Evolutionary conservation across 1,140 invertebrate species (phyloP).

Genomic region (Gryllus bimaculatus): DNA sequence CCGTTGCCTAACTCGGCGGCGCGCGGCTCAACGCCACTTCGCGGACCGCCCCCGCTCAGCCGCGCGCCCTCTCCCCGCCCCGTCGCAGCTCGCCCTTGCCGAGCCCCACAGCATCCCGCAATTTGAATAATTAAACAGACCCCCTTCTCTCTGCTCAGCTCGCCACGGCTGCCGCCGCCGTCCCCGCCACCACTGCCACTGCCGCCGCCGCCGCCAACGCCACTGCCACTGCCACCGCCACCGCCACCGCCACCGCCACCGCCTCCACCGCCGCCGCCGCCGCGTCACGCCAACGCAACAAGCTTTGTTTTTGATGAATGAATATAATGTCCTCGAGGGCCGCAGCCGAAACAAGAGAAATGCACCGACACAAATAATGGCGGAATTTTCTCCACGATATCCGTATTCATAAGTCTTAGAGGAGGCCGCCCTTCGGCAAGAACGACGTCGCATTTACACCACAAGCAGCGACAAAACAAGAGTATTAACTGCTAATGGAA

Average conservation of each 20-base stretch:
- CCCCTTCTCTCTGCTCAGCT: background rate
- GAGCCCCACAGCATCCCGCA: background rate
- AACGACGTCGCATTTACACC: background rate
- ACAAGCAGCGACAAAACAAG: background rate
- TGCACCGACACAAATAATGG: background rate
- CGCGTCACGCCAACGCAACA: background rate
- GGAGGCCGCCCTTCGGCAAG: background rate
- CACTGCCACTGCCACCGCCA: too few relatives aligned
- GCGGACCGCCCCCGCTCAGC: too few relatives aligned
- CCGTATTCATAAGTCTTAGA: background rate
- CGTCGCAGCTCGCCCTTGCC: too few relatives aligned
- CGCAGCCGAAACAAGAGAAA: background rate
- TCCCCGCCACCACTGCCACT: too few relatives aligned
- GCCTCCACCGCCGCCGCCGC: too few relatives aligned
- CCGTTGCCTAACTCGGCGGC: background rate
- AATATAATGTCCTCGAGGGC: background rate
- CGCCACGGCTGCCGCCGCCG: too few relatives aligned
- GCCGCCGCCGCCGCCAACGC: too few relatives aligned
- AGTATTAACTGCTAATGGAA: constrained; percentile 5
- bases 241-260: too few relatives aligned
- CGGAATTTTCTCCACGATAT: background rate
- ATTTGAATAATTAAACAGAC: constrained; percentile 1
- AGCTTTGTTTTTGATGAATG: constrained; percentile 1
- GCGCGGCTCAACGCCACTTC: background rate
- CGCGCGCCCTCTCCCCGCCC: too few relatives aligned